Conservation (phyloP, 2,113 vertebrate species). For the Hucho hucho region DNA sequence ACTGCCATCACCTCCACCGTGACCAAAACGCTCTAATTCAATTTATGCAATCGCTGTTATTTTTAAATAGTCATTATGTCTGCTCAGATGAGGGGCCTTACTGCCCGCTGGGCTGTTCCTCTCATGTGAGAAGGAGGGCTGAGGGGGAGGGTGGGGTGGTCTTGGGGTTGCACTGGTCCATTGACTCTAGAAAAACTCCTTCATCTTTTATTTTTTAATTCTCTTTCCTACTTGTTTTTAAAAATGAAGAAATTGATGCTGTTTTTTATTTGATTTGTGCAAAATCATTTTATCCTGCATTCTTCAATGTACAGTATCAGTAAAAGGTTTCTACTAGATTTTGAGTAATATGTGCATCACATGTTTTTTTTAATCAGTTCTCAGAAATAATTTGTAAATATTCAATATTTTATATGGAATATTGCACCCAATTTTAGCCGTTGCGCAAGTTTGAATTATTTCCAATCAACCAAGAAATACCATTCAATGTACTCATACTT, state of each 20-base stretch:
- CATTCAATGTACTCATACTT: neutral
- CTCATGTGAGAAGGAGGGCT: conserved; percentile 52
- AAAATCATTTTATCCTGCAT: neutral
- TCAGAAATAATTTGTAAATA: neutral
- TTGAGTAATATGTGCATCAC: neutral
- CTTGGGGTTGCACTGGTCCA: conserved; percentile 7
- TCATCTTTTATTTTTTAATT: conserved; percentile 48
- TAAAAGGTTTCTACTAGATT: neutral
- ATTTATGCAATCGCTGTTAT: conserved; percentile 99
- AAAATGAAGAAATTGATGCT: conserved; percentile 2
- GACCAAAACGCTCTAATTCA: conserved; percentile 98
- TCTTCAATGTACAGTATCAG: neutral
- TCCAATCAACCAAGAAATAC: neutral
- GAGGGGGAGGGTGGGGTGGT: conserved; percentile 27
- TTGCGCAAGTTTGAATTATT: neutral
- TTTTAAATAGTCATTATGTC: conserved; percentile 99
- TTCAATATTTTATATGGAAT: neutral
- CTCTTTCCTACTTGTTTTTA: conserved; percentile 22
- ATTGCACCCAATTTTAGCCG: neutral
- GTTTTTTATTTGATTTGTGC: conserved; percentile 11
- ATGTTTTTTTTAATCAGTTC: neutral
- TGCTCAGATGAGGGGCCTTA: conserved; percentile 82
- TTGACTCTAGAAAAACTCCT: conserved; percentile 21
- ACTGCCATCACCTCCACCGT: conserved; percentile 90
- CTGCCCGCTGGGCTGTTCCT: conserved; percentile 65